Conservation (phyloP, 2,113 vertebrate species). For the Sylvietta virens region DNA sequence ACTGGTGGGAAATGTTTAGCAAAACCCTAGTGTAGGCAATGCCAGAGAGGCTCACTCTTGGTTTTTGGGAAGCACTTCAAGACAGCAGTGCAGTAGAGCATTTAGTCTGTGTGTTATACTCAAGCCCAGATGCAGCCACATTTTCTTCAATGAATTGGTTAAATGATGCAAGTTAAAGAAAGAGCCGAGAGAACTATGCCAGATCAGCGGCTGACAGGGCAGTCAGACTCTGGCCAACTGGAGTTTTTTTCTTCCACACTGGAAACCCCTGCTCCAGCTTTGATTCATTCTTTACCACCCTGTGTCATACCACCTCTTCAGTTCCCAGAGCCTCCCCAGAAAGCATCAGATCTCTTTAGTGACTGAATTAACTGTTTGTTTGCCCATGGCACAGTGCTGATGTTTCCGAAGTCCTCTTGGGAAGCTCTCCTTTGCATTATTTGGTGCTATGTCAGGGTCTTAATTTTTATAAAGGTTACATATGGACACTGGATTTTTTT, state of each 20-base stretch:
- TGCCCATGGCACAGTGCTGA: background rate
- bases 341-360: background rate
- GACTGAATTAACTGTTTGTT: background rate
- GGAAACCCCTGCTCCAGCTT: background rate
- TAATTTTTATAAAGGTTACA: background rate
- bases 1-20: background rate
- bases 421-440: background rate
- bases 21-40: background rate
- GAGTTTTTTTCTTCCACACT: background rate
- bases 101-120: background rate
- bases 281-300: background rate
- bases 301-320: background rate
- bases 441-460: background rate
- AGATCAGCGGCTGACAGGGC: background rate
- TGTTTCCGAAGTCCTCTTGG: background rate
- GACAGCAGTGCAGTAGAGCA: background rate
- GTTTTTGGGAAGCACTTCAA: background rate
- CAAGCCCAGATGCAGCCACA: background rate
- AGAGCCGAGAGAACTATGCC: background rate
- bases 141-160: background rate
- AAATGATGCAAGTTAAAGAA: background rate
- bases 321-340: background rate
- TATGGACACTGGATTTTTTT: background rate
- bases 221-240: background rate
- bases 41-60: background rate